Evolutionary conservation across 1,140 invertebrate genomes (phyloP), one percentile per base, ranked within the genome.

Genomic region (Plutomurus gul): DNA sequence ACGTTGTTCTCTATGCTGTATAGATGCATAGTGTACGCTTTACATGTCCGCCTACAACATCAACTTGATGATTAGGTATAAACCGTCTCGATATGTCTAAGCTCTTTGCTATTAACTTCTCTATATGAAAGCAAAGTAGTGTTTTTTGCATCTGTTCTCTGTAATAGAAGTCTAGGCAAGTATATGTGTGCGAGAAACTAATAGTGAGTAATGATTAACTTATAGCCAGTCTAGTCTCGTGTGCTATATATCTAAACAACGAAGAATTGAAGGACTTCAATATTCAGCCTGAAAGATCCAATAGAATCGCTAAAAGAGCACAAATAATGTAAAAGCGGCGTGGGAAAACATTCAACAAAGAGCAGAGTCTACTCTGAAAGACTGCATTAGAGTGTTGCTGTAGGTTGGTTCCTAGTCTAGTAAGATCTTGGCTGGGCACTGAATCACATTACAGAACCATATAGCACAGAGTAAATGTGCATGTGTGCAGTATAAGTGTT

Each of bases 301-400:
- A 65, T 33, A 27, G 56, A 65, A 36, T 65, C n/a, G 27, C 40
- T 40, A 46, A 73, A 73, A 46, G 70, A 46, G 70, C 40, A 27
- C 27, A 73, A 73, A 73, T 73, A 73, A 73, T 73, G 70, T 46
- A 73, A 65, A 70, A 73, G 70, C 70, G 37, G 37, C 70, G 70
- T 73, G 70, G 70, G 70, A 73, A 73, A 73, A 73, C 40, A 40
- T 46, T 40, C 16, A 43, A 43, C 70, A 73, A 73, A 40, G 16
- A 56, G 56, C 36, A 65, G n/a, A 65, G 36, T 33, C 20, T 51
- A 51, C 30, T 30, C 30, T 65, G 27, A 6, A 65, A 60, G 7
- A 27, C 20, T 56, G 51, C 51, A 27, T 56, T 22, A 22, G 22
- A 30, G 25, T 60, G n/a, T 60, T 60, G n/a, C n/a, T n/a, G n/a